Conservation (phyloP, 2,797 vertebrate species). For the Sebastolobus altivelis region DNA sequence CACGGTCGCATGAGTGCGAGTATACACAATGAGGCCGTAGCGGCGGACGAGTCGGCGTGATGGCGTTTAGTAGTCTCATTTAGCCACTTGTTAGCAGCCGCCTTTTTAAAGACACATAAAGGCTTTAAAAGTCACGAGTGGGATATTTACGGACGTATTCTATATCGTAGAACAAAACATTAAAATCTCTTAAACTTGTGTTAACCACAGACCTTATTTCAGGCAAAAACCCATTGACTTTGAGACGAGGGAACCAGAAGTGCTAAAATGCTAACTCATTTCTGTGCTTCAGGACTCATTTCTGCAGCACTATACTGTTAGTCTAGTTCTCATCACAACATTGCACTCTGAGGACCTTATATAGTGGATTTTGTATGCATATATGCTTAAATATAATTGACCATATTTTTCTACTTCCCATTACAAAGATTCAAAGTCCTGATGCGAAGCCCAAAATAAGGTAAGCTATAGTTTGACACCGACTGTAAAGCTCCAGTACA, state of each 20-base stretch:
- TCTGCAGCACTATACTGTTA: neutral
- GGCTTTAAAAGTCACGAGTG: no score
- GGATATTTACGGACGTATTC: no score
- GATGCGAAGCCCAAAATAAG: constrained; percentile 73
- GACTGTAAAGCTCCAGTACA: neutral
- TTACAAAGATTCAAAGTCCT: constrained; percentile 45
- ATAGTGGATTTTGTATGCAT: neutral
- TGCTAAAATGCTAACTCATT: no score
- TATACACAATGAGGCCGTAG: no score
- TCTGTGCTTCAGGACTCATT: no score
- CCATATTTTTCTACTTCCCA: neutral
- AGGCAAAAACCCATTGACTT: accelerated
- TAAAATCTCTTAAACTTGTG: no score
- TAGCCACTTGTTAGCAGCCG: no score
- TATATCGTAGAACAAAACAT: no score
- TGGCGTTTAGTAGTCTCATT: no score
- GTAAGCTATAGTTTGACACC: constrained; percentile 52
- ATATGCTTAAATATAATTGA: neutral
- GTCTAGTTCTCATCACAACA: neutral
- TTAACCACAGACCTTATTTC: no score
- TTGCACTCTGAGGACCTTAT: neutral
- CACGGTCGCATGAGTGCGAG: no score
- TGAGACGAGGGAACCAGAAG: accelerated
- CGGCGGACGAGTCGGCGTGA: no score
- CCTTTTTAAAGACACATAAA: accelerated